Conservation (phyloP, 2,888 invertebrate species). For the Lagria hirta region DNA sequence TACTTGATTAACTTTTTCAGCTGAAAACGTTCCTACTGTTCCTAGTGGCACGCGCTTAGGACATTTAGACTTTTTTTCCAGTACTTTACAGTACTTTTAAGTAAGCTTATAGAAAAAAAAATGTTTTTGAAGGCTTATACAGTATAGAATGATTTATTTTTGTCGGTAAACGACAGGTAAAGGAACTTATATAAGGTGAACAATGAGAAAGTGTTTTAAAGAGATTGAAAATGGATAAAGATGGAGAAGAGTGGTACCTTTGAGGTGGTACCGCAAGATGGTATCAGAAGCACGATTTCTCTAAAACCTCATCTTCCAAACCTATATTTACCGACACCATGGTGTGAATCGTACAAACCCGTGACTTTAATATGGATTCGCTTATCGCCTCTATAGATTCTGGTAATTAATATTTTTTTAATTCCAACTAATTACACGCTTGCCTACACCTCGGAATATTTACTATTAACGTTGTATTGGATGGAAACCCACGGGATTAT, state of each 20-base stretch:
- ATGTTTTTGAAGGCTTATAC: too few species aligned
- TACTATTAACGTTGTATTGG: conserved; percentile 1
- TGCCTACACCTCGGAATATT: conserved; percentile 10
- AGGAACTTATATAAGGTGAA: too few species aligned
- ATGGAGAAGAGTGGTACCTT: conserved; percentile 28
- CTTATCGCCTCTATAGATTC: conserved; percentile 13
- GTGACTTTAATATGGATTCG: conserved; percentile 33
- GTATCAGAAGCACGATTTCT: conserved; percentile 45
- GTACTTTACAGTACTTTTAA: too few species aligned
- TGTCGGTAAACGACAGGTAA: too few species aligned
- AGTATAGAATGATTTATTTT: too few species aligned
- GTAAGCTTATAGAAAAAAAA: too few species aligned
- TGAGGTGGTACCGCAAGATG: conserved; percentile 36
- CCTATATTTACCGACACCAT: conserved; percentile 43
- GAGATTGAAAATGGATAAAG: conserved; percentile 19
- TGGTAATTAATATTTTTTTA: conserved; percentile 21
- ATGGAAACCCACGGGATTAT: too few species aligned
- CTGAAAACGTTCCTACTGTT: too few species aligned
- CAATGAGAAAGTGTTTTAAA: conserved; percentile 21
- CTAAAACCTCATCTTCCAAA: conserved; percentile 29
- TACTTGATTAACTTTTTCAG: too few species aligned
- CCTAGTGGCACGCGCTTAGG: too few species aligned
- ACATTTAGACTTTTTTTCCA: too few species aligned
- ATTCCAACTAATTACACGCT: conserved; percentile 16
- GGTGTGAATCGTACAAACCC: conserved; percentile 44